Evolutionary conservation across 2,113 vertebrate species (phyloP), one percentile per base, ranked within the genome.

Genomic region (Corapipo altera): DNA sequence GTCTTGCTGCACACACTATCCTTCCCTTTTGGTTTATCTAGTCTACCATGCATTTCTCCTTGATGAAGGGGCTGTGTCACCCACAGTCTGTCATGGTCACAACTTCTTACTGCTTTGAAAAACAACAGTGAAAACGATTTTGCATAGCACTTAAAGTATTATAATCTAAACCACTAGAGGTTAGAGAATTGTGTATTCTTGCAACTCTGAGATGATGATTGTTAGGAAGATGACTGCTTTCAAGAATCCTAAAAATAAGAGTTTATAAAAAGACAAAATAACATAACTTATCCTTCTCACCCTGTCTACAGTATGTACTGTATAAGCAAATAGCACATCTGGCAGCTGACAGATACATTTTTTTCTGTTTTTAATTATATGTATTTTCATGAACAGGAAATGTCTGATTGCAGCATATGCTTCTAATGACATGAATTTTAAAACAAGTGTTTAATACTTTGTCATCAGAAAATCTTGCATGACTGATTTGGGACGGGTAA

Each of bases 311-410:
- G 30, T 49, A 59, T 46, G 14, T 30, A 94, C 73, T 84, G 35
- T 75, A 85, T 91, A 86, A 95, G 92, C 75, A 96, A 94, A 64
- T 61, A 78, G 41, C 88, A 96, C 95, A 97, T 96, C 95, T 97
- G 96, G 88, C 88, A 96, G 92, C 76, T 96, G 95, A 76, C 69
- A 93, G 85, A 85, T 88, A 96, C 58, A 33, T 76, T 86, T 94
- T 62, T 87, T 91, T 86, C 74, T 54, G 28, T 75, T 70, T 91
- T 75, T 90, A 96, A 95, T 96, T 91, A 96, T 80, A 93, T 65
- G n/a, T 81, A 64, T 94, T 94, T 91, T 93, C 48, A 81, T 64
- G 65, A 89, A 95, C 69, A 90, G 95, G 88, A 96, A 96, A 83
- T 67, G 82, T 93, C 82, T 96, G 92, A 97, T 95, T 94, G 90